Base-by-base conservation (phyloP, 2,888 invertebrate species). In the Asteroscopus sphinx region DNA sequence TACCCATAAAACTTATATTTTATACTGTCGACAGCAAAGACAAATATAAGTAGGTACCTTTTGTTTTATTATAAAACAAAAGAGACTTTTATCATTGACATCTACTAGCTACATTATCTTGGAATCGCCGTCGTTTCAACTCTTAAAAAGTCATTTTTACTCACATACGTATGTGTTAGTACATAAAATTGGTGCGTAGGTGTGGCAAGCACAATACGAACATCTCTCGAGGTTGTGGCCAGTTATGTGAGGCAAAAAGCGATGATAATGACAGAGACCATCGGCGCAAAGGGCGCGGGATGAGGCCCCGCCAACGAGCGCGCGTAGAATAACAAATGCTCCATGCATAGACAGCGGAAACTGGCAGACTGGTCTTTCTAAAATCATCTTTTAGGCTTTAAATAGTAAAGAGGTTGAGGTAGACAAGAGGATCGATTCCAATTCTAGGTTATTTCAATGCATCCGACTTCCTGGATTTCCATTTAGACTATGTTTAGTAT, bases 221-320 rank as follows among this genome's bases (percentile, higher is more conserved):
- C 81, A 81, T 81, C 80, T 83, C 80, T 73, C 71, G 82, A 79
- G 80, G 83, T 79, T 87, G 89, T 75, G 90, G 86, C 84, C 86
- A 84, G 89, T 88, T 89, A 90, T 89, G 86, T 88, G 90, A 77
- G 86, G 92, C 92, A 93, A 92, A 92, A 93, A 93, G 89, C 87
- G 89, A 90, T 91, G 92, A 91, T 94, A 93, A 94, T 92, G 92
- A 91, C 90, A 86, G 81, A 89, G 87, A 83, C 86, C 89, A 88
- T 89, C 83, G 89, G 85, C 88, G 89, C 86, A 87, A 86, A 90
- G 93, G 92, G 92, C 90, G 86, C 86, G 85, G 83, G 87, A 87
- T 85, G 90, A 86, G 77, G 81, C 81, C 77, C 79, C 80, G 81
- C 81, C 77, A 68, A 65, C 77, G 80, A 65, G 91, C 92, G 92